Conservation (phyloP, 2,797 vertebrate species). For the Halcyon chelicuti region DNA sequence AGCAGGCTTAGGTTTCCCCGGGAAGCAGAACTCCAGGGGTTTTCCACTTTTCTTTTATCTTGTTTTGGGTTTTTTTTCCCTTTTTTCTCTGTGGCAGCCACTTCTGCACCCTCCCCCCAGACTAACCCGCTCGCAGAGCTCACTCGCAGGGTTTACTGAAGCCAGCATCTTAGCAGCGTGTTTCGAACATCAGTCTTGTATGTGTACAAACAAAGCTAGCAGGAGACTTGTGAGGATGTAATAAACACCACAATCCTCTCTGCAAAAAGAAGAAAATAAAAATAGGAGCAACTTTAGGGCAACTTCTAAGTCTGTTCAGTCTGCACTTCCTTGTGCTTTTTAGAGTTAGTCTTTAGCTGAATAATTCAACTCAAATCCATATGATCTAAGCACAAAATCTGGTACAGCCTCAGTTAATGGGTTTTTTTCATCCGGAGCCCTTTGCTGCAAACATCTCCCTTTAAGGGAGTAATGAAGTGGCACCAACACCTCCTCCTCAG, state of each 20-base stretch:
- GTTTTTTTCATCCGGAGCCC: neutral
- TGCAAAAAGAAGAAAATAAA: neutral
- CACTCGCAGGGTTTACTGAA: neutral
- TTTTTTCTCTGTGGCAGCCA: neutral
- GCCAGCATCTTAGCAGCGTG: neutral
- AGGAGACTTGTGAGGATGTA: neutral
- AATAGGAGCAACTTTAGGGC: neutral
- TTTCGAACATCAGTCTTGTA: neutral
- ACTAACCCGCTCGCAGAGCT: neutral
- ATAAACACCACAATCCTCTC: neutral
- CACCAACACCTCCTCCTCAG: rapidly evolving
- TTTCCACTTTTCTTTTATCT: neutral
- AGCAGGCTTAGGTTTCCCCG: neutral
- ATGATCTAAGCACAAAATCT: neutral
- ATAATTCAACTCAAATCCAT: neutral
- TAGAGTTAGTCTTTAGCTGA: neutral
- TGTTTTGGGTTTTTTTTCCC: neutral
- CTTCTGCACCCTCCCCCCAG: neutral
- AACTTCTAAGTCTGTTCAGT: neutral
- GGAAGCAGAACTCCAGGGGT: neutral
- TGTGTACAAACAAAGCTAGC: neutral
- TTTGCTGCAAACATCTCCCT: neutral
- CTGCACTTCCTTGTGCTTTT: neutral
- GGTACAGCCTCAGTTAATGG: neutral
- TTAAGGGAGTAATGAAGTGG: rapidly evolving